Conservation (phyloP, 2,113 vertebrate species). For the Archocentrus centrarchus region DNA sequence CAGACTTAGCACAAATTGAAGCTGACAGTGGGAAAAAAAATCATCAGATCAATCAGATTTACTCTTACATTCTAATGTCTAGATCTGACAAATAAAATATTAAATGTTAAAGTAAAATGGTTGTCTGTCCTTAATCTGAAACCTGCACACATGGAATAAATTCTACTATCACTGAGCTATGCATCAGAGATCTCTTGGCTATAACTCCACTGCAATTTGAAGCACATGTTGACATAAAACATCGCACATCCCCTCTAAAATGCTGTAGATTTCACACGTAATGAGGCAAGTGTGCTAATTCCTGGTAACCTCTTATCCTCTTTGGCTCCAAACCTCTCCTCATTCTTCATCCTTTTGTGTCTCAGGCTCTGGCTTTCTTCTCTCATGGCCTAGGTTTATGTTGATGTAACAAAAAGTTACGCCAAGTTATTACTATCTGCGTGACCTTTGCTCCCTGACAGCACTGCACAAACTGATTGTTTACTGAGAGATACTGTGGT, state of each 20-base stretch:
- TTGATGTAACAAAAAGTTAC: constrained; percentile 8
- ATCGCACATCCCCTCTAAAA: constrained; percentile 42
- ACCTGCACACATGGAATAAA: background rate
- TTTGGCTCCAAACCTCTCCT: background rate
- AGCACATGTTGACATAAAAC: background rate
- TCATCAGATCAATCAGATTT: background rate
- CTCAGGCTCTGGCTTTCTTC: constrained; percentile 5
- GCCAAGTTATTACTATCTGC: background rate
- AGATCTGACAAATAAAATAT: background rate
- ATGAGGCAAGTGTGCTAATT: constrained; percentile 47
- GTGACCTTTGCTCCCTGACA: constrained; percentile 37
- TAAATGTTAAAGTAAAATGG: background rate
- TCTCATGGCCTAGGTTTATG: background rate
- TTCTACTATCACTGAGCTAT: background rate
- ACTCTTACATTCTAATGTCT: background rate
- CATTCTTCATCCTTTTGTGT: constrained; percentile 20
- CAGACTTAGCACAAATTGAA: background rate
- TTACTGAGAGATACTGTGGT: constrained; percentile 11
- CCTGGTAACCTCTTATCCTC: constrained; percentile 29
- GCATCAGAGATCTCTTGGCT: background rate
- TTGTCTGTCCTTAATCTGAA: background rate
- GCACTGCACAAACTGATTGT: constrained; percentile 47
- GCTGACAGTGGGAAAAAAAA: background rate
- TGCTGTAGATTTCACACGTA: background rate
- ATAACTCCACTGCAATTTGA: background rate